Conservation (phyloP, 2,797 vertebrate genomes). For the Salarias fasciatus region DNA sequence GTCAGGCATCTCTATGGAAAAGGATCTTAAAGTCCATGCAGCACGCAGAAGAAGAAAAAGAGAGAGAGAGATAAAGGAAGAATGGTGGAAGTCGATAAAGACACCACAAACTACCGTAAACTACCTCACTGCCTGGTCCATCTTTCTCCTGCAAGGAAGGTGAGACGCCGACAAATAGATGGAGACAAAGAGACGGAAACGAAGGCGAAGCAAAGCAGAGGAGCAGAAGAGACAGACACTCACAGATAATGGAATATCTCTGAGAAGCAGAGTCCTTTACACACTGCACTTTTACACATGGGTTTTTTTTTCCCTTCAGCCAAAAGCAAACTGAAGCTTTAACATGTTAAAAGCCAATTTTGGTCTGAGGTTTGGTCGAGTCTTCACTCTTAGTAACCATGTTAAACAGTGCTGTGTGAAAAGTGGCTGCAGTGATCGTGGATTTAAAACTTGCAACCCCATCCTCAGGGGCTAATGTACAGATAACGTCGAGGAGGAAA, state of each 20-base stretch:
- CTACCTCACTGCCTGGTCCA: slow-evolving; percentile 54
- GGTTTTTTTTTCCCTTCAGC: neutral
- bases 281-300: slow-evolving; percentile 31
- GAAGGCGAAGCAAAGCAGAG: slow-evolving; percentile 42
- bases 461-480: neutral
- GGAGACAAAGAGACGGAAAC: slow-evolving; percentile 23
- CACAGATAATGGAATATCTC: slow-evolving; percentile 67
- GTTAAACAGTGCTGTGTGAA: slow-evolving; percentile 34
- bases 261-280: slow-evolving; percentile 34
- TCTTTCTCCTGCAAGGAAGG: slow-evolving; percentile 74
- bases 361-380: neutral
- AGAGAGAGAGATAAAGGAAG: slow-evolving; percentile 11
- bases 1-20: slow-evolving; percentile 39
- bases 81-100: slow-evolving; percentile 5
- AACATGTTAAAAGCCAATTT: neutral
- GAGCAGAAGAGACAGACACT: slow-evolving; percentile 14
- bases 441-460: neutral
- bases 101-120: slow-evolving; percentile 33
- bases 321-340: neutral
- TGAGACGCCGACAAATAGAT: slow-evolving; percentile 18
- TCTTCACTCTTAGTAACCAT: neutral
- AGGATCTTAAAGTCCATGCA: slow-evolving; percentile 61
- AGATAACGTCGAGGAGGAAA: neutral
- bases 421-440: slow-evolving; percentile 9
- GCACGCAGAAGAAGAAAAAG: slow-evolving; percentile 34